These are phyloP conservation scores for Tarsius wallacei DNA, from an alignment of 2,797 vertebrate species.

Conservation along the genomic window DNA sequence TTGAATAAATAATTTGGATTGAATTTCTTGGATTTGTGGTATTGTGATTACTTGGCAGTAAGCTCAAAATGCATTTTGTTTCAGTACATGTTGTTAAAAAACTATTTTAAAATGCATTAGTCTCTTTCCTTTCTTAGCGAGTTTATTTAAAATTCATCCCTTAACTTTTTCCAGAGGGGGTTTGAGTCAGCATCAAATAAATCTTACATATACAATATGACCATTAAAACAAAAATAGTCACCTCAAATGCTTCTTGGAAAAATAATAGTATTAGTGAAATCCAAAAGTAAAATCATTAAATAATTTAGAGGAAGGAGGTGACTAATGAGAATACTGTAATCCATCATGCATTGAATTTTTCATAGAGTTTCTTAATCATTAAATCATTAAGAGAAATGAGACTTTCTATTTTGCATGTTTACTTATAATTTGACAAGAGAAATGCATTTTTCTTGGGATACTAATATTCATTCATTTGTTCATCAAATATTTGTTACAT, in stretches of 20 bases:
- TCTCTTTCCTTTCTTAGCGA: conserved; percentile 27
- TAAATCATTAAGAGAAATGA: neutral
- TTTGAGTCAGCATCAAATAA: neutral
- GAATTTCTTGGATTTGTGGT: neutral
- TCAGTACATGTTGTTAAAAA: neutral
- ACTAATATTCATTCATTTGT: neutral
- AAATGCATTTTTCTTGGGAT: conserved; percentile 33
- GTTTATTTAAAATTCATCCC: conserved; percentile 52
- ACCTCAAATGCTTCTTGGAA: neutral
- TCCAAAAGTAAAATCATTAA: conserved; percentile 50
- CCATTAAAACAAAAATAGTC: neutral
- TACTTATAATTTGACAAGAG: conserved; percentile 12
- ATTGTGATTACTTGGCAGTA: conserved; percentile 2
- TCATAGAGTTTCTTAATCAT: conserved; percentile 46
- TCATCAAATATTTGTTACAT: conserved; percentile 5
- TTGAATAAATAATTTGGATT: conserved; percentile 44
- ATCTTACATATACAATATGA: neutral
- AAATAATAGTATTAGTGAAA: conserved; percentile 14
- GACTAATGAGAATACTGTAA: conserved; percentile 1
- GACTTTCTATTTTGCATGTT: neutral
- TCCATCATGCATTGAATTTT: neutral
- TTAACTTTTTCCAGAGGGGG: neutral
- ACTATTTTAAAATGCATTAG: neutral
- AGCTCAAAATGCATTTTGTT: neutral
- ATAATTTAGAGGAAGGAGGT: neutral